Evolutionary conservation across 2,888 invertebrate species (phyloP).

Genomic region (Eueremaeus valkanovi): DNA sequence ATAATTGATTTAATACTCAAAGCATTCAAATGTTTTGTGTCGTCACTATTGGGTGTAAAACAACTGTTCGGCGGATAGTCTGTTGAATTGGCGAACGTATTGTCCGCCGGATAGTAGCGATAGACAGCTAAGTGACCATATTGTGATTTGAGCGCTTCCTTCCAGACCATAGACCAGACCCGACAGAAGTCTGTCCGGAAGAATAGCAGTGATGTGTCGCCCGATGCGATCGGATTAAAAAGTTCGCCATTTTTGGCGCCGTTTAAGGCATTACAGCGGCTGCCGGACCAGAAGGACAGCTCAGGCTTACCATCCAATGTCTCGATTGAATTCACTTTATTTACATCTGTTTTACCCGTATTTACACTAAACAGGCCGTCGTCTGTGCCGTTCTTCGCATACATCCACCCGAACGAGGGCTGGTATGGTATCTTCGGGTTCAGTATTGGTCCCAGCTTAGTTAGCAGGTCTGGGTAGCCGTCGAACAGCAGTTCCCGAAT

Average conservation of each 20-base stretch:
- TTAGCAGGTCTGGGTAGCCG: conserved; percentile 32
- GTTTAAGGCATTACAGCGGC: conserved; percentile 36
- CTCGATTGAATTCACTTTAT: conserved; percentile 19
- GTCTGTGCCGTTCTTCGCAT: conserved; percentile 29
- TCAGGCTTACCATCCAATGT: conserved; percentile 9
- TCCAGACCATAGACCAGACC: conserved; percentile 29
- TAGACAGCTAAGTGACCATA: conserved; percentile 21
- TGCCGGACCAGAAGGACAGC: conserved; percentile 32
- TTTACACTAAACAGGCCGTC: conserved; percentile 28
- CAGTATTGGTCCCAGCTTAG: background rate
- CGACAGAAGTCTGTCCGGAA: conserved; percentile 40
- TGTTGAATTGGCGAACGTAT: conserved; percentile 26
- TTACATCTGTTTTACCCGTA: conserved; percentile 35
- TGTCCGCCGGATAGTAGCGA: conserved; percentile 35
- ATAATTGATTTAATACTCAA: too few species aligned
- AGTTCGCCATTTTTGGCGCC: conserved; percentile 43
- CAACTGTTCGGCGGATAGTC: conserved; percentile 41
- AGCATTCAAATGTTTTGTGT: background rate
- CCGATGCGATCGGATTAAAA: conserved; percentile 17
- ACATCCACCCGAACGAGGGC: conserved; percentile 34
- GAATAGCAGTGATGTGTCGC: conserved; percentile 12
- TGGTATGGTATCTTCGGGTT: conserved; percentile 16
- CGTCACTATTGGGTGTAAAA: conserved; percentile 25
- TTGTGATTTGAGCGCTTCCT: background rate
- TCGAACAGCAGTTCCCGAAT: conserved; percentile 36